Evolutionary conservation across 2,113 vertebrate species (phyloP), one percentile per base, ranked within the genome.

Genomic region (Clinocottus analis): DNA sequence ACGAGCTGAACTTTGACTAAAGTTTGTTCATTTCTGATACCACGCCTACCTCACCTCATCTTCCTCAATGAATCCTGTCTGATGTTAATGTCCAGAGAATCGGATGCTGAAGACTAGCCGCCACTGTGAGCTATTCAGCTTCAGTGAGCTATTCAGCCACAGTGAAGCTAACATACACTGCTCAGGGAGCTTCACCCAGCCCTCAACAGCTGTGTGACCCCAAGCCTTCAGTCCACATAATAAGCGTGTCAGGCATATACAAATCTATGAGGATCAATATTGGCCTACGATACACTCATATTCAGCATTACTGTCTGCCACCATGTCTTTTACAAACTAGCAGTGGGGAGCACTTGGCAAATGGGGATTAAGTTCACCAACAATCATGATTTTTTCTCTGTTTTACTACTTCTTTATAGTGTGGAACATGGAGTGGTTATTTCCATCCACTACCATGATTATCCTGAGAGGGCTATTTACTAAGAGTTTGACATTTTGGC

Each of bases 11-110:
- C 64, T 74, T 25, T 23, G 1, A 64, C 51, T 60, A 10, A 84
- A 60, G 56, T 75, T 33, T 73, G 73, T 74, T 75, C 70, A 13
- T 21, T 29, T 67, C 65, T 75, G 14, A 33, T 3, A 23, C 27
- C 29, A n/a, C 4, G 13, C 41, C n/a, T n/a, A 9, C 60, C 21
- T 66, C 16, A 12, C 35, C 16, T 59, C 19, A 16, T 19, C 19
- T 33, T 13, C 17, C 19, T 65, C 53, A 7, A 7, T 53, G 16
- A 37, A 77, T 19, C 33, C 64, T 16, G 13, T 59, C 27, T 82
- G 37, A n/a, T 65, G 53, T 55, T 33, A 7, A 21, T 29, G 17
- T 39, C 7, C n/a, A 23, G 11, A 43, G 31, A 49, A 51, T 17
- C 10, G 16, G 56, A 41, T 56, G 23, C 2, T 74, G 10, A 21